Evolutionary conservation across 1,140 invertebrate genomes (phyloP).

Genomic region (Euschistus heros): DNA sequence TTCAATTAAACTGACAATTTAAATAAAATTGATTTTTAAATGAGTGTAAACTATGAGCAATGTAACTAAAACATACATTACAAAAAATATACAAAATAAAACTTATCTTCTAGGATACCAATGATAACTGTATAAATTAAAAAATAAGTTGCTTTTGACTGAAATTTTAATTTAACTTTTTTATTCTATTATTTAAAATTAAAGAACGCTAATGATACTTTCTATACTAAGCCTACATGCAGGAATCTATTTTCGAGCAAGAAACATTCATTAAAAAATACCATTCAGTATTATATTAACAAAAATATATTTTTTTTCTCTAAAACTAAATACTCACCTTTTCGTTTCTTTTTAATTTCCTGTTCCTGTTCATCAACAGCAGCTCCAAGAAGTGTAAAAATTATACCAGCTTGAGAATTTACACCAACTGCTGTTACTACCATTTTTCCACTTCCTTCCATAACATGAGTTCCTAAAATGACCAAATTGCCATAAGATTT

Average conservation of each 20-base stretch:
- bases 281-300: slow-evolving; percentile 6
- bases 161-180: too few relatives aligned
- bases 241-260: slow-evolving; percentile 9
- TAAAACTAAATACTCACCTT: slow-evolving; percentile 50
- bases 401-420: slow-evolving; percentile 98
- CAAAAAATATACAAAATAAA: too few relatives aligned
- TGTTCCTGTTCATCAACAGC: slow-evolving; percentile 85
- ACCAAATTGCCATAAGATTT: neutral
- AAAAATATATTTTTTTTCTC: neutral
- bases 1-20: too few relatives aligned
- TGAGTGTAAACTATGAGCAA: too few relatives aligned
- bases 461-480: slow-evolving; percentile 88
- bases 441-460: slow-evolving; percentile 99
- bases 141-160: too few relatives aligned
- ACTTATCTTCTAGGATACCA: too few relatives aligned
- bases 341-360: slow-evolving; percentile 87
- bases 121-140: too few relatives aligned
- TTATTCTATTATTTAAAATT: neutral
- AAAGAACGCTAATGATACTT: slow-evolving; percentile 5
- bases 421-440: slow-evolving; percentile 95
- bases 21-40: too few relatives aligned
- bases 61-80: too few relatives aligned
- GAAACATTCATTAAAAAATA: slow-evolving; percentile 16
- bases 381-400: slow-evolving; percentile 94
- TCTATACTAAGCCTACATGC: slow-evolving; percentile 16